These are phyloP conservation scores for Mythimna ferrago DNA, from an alignment of 2,888 invertebrate species.

Conservation along the genomic window DNA sequence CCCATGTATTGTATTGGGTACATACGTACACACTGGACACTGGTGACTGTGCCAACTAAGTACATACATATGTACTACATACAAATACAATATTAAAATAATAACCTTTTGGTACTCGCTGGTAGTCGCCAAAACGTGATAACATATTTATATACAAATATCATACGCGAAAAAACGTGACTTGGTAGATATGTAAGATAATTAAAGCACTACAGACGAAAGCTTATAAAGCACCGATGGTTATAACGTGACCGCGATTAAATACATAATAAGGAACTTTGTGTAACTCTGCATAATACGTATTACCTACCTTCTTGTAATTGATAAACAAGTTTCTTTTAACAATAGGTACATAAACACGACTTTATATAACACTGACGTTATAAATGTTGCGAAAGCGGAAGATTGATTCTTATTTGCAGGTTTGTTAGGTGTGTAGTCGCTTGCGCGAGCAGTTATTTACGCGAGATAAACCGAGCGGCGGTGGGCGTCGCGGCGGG, in stretches of 20 bases:
- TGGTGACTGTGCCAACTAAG: constrained; percentile 10
- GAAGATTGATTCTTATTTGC: constrained; percentile 64
- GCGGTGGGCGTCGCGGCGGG: constrained; percentile 86
- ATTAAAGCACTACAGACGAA: constrained; percentile 39
- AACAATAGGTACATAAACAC: constrained; percentile 85
- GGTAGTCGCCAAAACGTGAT: constrained; percentile 34
- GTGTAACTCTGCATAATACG: constrained; percentile 72
- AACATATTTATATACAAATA: constrained; percentile 14
- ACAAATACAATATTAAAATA: constrained; percentile 6
- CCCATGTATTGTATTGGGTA: constrained; percentile 2
- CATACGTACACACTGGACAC: background rate
- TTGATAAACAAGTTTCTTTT: constrained; percentile 88
- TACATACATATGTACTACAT: no score
- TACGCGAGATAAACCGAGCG: constrained; percentile 87
- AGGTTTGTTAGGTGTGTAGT: constrained; percentile 69
- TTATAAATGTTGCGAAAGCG: constrained; percentile 40
- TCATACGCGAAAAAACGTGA: constrained; percentile 36
- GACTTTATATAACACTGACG: constrained; percentile 83
- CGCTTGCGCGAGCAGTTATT: constrained; percentile 73
- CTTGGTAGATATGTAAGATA: constrained; percentile 12
- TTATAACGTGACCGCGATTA: constrained; percentile 38
- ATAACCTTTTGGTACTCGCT: constrained; percentile 2
- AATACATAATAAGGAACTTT: constrained; percentile 63
- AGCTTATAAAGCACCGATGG: constrained; percentile 28
- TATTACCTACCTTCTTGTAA: constrained; percentile 75